Base-by-base conservation (phyloP, 2,797 vertebrate genomes). In the Huso huso region DNA sequence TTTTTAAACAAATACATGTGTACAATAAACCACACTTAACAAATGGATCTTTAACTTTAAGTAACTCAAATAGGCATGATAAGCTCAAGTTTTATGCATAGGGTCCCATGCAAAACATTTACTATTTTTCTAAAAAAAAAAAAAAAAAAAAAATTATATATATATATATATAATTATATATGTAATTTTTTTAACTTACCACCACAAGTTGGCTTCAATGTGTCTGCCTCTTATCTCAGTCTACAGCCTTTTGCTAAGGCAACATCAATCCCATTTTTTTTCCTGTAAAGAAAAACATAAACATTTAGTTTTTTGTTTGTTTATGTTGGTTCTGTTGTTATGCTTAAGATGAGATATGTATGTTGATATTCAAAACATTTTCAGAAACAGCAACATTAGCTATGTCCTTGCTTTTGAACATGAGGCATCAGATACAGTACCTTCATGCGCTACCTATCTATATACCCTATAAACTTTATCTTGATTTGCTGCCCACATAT, bases 211-310 rank as follows among this genome's bases (percentile, higher is more conserved):
- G 79, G 81, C 79, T 84, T 88, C 78, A 84, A 77, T 78, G 69
- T n/a, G 10, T 13, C 49, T 49, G 51, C 37, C 37, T 3, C 23
- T 6, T 68, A 37, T 37, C 79, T 69, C 72, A 64, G 64, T 76
- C 69, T 80, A 80, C 72, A 75, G 77, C 73, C 80, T 75, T 78
- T 70, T 73, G 78, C 78, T 85, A 86, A 12, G 74, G 79, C 71
- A 69, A 76, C 81, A 77, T 80, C 75, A 77, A 75, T 81, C 69
- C 77, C 89, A 90, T 87, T 86, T 81, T 85, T 37, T 82, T 83
- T 86, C 84, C 89, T 91, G 68, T 51, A 51, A 72, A 66, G 62
- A 67, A 11, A 52, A 67, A 57, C 8, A 15, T 6, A 12, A 63
- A 58, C 12, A 58, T 7, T n/a, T 11, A 58, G 51, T 7, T 55